Percentiles rank a stretch among this genome's conserved stretches.
Conservation (phyloP, 2,888 invertebrate species). For the Oscheius sp. region DNA sequence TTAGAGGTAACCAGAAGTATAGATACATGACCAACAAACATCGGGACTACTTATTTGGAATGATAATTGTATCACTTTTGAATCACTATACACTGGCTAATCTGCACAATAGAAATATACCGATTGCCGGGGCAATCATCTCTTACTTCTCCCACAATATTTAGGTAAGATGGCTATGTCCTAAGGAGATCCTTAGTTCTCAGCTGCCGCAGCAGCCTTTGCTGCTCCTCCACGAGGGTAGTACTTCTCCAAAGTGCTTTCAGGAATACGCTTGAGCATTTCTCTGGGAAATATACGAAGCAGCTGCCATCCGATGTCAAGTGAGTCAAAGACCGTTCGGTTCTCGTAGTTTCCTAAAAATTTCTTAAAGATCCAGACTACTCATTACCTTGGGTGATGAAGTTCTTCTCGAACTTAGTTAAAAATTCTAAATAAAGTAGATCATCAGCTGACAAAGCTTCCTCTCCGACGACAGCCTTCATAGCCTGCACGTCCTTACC, state of each 20-base stretch:
- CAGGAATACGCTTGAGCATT: constrained; percentile 99
- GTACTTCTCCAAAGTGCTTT: constrained; percentile 92
- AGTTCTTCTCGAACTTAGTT: constrained; percentile 99
- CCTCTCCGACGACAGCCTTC: constrained; percentile 96
- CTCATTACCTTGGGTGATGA: constrained; percentile 88
- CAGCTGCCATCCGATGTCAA: constrained; percentile 99
- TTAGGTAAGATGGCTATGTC: constrained; percentile 15
- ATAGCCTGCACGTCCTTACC: constrained; percentile 82
- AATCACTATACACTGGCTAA: constrained; percentile 25
- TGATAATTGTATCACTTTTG: constrained; percentile 12
- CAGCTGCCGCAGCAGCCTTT: constrained; percentile 8
- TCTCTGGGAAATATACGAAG: constrained; percentile 99
- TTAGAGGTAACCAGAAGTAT: too few relatives aligned
- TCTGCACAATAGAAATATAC: constrained; percentile 14
- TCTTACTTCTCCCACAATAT: too few relatives aligned
- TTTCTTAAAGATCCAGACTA: not conserved
- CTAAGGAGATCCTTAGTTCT: constrained; percentile 31
- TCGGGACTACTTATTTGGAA: constrained; percentile 17
- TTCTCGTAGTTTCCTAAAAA: constrained; percentile 91
- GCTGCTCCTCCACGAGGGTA: constrained; percentile 84
- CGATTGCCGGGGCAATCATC: too few relatives aligned
- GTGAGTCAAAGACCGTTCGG: constrained; percentile 96
- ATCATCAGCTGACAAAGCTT: constrained; percentile 97
- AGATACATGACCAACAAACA: not conserved
- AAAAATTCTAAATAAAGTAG: constrained; percentile 97